These are phyloP conservation scores for Lepas anatifera DNA, from an alignment of 2,888 invertebrate species.

Conservation along the genomic window DNA sequence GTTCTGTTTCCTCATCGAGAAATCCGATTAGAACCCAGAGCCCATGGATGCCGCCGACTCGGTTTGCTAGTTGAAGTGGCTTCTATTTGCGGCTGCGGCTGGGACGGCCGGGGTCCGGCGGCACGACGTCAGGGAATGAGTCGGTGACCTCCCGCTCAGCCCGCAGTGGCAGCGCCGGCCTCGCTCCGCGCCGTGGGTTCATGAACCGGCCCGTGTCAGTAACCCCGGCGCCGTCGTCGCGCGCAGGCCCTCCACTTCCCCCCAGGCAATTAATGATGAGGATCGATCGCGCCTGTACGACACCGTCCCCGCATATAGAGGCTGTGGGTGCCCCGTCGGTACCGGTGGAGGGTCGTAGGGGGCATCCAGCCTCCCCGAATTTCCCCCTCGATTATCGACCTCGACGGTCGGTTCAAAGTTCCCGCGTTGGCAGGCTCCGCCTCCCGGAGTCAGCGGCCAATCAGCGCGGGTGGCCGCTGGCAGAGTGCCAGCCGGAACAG, in stretches of 20 bases:
- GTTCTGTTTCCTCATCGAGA: too few species aligned
- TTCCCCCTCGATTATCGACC: slow-evolving; percentile 12
- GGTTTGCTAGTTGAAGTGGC: too few species aligned
- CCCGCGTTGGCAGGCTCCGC: not conserved
- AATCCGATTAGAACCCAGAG: too few species aligned
- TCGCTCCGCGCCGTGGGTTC: not conserved
- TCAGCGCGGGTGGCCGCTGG: not conserved
- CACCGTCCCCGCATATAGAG: too few species aligned
- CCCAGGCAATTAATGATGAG: not conserved
- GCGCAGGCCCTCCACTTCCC: not conserved
- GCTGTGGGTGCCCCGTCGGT: too few species aligned
- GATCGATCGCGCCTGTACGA: too few species aligned
- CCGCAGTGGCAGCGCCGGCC: not conserved
- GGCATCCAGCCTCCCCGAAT: not conserved
- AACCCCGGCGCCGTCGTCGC: not conserved
- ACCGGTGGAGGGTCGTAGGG: not conserved
- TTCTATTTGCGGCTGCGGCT: too few species aligned
- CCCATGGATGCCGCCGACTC: too few species aligned
- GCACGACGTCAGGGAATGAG: too few species aligned
- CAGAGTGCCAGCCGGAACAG: not conserved
- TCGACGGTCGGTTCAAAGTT: slow-evolving; percentile 6
- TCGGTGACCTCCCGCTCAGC: too few species aligned
- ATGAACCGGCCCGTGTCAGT: not conserved
- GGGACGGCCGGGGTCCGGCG: too few species aligned
- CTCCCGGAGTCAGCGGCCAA: not conserved